Conservation (phyloP, 2,113 vertebrate species). For the Mugil cephalus region DNA sequence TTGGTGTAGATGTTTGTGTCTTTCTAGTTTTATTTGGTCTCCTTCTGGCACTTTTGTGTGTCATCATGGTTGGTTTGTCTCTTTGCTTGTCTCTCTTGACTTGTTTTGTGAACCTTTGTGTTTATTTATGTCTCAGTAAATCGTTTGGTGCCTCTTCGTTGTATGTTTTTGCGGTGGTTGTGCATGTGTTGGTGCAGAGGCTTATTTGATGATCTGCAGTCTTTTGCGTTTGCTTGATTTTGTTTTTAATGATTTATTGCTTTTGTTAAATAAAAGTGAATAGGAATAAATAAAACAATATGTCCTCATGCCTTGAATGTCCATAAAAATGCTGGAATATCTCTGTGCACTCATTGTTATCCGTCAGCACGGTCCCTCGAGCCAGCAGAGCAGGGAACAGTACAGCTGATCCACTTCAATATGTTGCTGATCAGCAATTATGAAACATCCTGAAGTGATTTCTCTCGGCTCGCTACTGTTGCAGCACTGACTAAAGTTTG, state of each 20-base stretch:
- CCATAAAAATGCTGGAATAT: slow-evolving; percentile 11
- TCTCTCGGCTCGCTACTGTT: slow-evolving; percentile 26
- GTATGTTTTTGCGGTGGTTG: too few species aligned
- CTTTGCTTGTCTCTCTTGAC: too few species aligned
- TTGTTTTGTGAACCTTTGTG: too few species aligned
- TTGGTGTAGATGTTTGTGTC: background rate
- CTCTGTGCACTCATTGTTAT: slow-evolving; percentile 5
- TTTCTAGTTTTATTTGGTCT: background rate
- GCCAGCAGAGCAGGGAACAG: slow-evolving; percentile 18
- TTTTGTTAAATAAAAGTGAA: background rate
- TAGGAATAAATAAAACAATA: background rate
- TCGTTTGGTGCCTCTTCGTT: too few species aligned
- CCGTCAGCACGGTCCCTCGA: slow-evolving; percentile 4
- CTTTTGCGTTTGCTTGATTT: background rate
- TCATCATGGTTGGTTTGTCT: too few species aligned
- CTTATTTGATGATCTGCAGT: too few species aligned
- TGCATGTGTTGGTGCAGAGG: too few species aligned
- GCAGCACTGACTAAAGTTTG: slow-evolving; percentile 18
- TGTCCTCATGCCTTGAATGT: slow-evolving; percentile 12
- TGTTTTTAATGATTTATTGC: background rate
- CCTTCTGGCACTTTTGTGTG: background rate
- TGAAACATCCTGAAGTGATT: slow-evolving; percentile 49
- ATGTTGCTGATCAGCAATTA: slow-evolving; percentile 38
- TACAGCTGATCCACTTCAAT: slow-evolving; percentile 13
- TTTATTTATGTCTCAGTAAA: too few species aligned